A percentile compares a stretch with the other conserved stretches of the same genome.
Conservation (phyloP, 2,113 vertebrate genomes). For the Phalacrocorax brasilianus region DNA sequence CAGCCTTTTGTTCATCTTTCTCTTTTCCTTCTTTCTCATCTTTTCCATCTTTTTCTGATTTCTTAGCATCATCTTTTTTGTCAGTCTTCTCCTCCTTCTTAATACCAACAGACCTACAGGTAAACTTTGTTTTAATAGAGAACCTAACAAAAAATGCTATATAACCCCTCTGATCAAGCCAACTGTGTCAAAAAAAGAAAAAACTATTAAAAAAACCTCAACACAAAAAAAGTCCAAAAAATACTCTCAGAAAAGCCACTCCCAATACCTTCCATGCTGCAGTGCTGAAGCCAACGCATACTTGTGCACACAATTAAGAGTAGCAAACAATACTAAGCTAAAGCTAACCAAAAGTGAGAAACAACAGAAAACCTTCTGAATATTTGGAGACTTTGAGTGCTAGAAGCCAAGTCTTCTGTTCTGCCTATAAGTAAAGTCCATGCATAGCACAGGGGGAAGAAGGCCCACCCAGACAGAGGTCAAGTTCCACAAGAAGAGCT, state of each 20-base stretch:
- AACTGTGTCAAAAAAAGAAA: neutral
- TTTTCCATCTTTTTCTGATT: conserved; percentile 72
- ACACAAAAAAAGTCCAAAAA: neutral
- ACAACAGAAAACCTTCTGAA: neutral
- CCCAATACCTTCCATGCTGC: neutral
- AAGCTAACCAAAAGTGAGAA: neutral
- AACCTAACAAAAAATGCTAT: neutral
- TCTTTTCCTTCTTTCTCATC: conserved; percentile 81
- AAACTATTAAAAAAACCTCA: neutral
- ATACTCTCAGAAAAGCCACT: neutral
- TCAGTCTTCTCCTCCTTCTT: conserved; percentile 86
- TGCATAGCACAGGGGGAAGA: neutral
- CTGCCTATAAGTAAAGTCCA: neutral
- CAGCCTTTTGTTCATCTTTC: conserved; percentile 67
- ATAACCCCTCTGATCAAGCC: neutral
- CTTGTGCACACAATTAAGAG: rapidly evolving
- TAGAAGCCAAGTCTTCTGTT: neutral
- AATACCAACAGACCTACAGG: conserved; percentile 48
- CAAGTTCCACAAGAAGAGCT: neutral
- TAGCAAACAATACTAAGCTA: neutral
- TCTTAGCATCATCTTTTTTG: conserved; percentile 76
- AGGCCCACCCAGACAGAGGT: neutral
- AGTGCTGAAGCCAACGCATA: neutral
- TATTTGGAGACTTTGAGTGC: neutral
- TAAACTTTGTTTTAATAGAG: neutral